Percentiles rank a stretch among this genome's conserved stretches.
Evolutionary conservation across 2,113 vertebrate genomes (phyloP).

Genomic region (Chroicocephalus ridibundus): DNA sequence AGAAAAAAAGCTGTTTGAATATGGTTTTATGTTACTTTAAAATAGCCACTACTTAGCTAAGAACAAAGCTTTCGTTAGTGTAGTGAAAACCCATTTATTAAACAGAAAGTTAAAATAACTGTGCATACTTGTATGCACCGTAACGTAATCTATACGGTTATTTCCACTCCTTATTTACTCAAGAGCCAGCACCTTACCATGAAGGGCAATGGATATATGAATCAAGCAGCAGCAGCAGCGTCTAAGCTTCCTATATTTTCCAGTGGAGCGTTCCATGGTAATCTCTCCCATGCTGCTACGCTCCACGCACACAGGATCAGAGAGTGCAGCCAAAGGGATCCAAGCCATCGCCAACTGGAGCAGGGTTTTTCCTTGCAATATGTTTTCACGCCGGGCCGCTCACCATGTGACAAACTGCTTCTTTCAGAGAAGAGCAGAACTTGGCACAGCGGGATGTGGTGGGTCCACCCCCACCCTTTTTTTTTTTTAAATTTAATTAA

Average conservation of each 20-base stretch:
- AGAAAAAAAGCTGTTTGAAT: neutral
- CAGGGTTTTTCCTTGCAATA: neutral
- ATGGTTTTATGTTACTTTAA: neutral
- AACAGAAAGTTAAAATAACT: neutral
- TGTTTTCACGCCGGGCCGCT: neutral
- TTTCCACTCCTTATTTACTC: neutral
- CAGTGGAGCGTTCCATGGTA: neutral
- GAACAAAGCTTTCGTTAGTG: neutral
- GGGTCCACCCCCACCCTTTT: neutral
- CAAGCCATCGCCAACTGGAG: too few relatives aligned
- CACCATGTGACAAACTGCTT: neutral
- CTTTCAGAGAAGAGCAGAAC: neutral
- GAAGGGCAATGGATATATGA: neutral
- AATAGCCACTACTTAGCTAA: neutral
- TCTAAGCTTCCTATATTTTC: neutral
- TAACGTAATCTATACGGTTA: neutral
- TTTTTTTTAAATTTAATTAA: neutral
- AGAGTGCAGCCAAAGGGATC: neutral
- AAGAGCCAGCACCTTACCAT: neutral
- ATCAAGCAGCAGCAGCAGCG: neutral
- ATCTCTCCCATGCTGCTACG: neutral
- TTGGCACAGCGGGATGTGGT: neutral
- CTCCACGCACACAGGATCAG: fast-evolving
- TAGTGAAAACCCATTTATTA: neutral
- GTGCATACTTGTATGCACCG: neutral